Evolutionary conservation across 2,888 invertebrate species (phyloP), one percentile per base, ranked within the genome.

Genomic region (Spicauda simplicius): DNA sequence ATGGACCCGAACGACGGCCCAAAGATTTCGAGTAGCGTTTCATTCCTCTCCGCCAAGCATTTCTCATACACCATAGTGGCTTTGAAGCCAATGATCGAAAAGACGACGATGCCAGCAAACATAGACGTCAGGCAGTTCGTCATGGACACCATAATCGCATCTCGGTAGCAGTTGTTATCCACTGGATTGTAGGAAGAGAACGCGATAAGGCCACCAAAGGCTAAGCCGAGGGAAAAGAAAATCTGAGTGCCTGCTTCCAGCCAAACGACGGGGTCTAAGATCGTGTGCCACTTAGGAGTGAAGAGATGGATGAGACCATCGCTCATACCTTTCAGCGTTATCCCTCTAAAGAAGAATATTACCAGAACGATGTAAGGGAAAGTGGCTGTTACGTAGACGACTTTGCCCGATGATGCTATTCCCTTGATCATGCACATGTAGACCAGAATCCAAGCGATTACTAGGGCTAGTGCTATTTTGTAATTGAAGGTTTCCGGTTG

Each of bases 401-500:
- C 98, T 94, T 99, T 98, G 65, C 98, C 98, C 0, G 98, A 98
- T 6, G 98, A 98, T 0, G 99, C 98, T 72, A 99, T 98, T 63
- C 99, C 99, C 87, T 98, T 99, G 76, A 98, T 98, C 97, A 99
- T 98, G 89, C 99, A 99, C 87, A 98, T 94, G 88, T 98, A 99
- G 72, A 99, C 98, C 18, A 99, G 94, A 67, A 97, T 95, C 99
- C 99, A 99, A 25, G 99, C 98, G 3, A 97, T 94, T 11, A 98
- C 94, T 54, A 99, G 93, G 14, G 98, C 97, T 50, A 98, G 84
- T 0, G 97, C 97, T 78, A 99, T 98, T 86, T 97, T 97, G 95
- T 97, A 97, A 89, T 98, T 99, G 90, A 99, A 98, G 3, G 94
- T 94, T 79, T 96, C 96, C 0, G 98, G 97, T 66, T 96, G 94